A percentile compares a stretch with the other conserved stretches of the same genome.
Conservation (phyloP, 2,113 vertebrate species). For the Dipodomys merriami region DNA sequence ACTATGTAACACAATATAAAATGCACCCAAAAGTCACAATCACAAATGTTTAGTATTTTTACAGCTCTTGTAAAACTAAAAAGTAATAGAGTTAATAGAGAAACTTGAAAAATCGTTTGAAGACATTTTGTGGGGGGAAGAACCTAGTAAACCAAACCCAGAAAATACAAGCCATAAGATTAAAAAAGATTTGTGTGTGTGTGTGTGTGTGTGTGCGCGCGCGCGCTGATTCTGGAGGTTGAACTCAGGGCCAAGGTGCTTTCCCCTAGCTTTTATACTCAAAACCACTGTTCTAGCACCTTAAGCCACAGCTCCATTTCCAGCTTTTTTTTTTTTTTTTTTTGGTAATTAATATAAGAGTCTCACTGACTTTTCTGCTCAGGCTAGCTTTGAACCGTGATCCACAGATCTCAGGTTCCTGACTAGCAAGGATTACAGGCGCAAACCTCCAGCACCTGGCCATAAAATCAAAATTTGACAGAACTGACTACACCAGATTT, state of each 20-base stretch:
- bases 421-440: too few species aligned
- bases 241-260: too few species aligned
- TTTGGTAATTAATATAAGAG: too few species aligned
- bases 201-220: too few species aligned
- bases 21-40: neutral
- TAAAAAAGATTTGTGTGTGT: neutral
- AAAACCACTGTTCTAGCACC: too few species aligned
- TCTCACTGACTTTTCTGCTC: neutral
- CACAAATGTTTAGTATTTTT: neutral
- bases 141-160: neutral
- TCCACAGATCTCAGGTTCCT: too few species aligned
- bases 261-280: too few species aligned
- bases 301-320: too few species aligned
- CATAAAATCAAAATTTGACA: neutral
- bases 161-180: neutral
- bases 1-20: neutral
- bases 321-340: too few species aligned
- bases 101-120: neutral
- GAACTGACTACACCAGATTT: neutral
- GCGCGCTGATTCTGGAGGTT: too few species aligned
- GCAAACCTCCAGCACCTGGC: neutral
- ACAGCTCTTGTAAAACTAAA: neutral
- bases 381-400: too few species aligned
- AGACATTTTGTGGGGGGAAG: neutral
- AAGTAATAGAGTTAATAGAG: conserved; percentile 9